phyloP scores from a whole-genome alignment of 30 jellyfish, hydroid and myxozoan genomes.

The Aurelia aurita region DNA sequence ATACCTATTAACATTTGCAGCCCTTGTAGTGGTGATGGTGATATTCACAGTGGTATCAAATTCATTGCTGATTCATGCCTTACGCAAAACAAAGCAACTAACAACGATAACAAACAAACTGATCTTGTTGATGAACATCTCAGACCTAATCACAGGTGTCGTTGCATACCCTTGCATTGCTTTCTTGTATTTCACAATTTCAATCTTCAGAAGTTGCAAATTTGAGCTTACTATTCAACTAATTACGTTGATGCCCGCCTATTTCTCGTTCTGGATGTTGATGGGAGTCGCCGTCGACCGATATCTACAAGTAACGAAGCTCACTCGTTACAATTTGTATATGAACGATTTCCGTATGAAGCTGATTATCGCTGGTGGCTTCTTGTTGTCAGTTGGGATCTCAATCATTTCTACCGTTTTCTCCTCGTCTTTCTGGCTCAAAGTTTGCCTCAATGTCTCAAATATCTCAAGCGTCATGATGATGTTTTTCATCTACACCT shows the following conservation, averaged over 20 bases:
- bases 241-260: conserved; percentile 30
- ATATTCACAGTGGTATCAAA: conserved; percentile 24
- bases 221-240: conserved; percentile 45
- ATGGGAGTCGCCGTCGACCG: conserved; percentile 70
- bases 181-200: conserved; percentile 3
- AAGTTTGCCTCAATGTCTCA: conserved; percentile 12
- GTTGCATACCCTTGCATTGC: conserved; percentile 41
- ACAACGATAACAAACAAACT: conserved; percentile 32
- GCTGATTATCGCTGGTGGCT: neutral
- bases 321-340: conserved; percentile 20
- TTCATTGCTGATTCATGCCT: conserved; percentile 4
- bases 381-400: conserved; percentile 5
- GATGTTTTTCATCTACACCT: conserved; percentile 31
- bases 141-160: conserved; percentile 39
- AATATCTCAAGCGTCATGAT: conserved; percentile 13
- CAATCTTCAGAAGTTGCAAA: conserved; percentile 11
- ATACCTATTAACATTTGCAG: conserved; percentile 17
- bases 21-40: neutral
- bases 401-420: conserved; percentile 29
- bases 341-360: conserved; percentile 36
- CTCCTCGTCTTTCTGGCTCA: conserved; percentile 36
- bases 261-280: conserved; percentile 44
- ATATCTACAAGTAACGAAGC: conserved; percentile 51
- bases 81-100: conserved; percentile 40
- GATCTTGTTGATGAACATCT: conserved; percentile 44